Base-by-base conservation (phyloP, 2,888 invertebrate genomes). In the Heliconius hortense region DNA sequence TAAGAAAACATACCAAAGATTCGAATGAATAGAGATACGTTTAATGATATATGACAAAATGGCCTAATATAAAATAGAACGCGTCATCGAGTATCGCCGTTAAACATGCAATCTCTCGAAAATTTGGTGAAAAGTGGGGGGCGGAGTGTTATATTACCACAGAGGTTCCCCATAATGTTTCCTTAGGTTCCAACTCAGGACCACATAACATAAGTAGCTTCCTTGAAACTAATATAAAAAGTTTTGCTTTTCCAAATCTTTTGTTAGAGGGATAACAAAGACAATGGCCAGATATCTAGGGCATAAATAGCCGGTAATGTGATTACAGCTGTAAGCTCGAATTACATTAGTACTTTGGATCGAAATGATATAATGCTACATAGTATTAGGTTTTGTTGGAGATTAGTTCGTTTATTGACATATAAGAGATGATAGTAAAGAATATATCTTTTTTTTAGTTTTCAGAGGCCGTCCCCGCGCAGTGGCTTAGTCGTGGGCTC, bases 391-490 rank as follows among this genome's bases (percentile, higher is more conserved):
- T 66, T 66, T 60, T 69, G 31, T 69, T 56, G n/a, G 31, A 56
- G 63, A 69, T 76, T 76, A 26, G 60, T 48, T 71, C 66, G 53
- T 64, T 43, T 66, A 66, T 66, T 3, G 39, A 43, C 13, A 31
- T 63, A 63, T 31, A 13, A 2, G 35, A 21, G 35, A 39, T n/a
- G 24, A 1, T 59, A 24, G 35, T 0, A 35, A 39, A 11, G 21
- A 3, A 35, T 31, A 31, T 18, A 26, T 62, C 26, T 2, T 3
- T 43, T 43, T 43, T 31, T 43, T 11, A 11, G 15, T 43, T 43
- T 11, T 53, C 53, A 43, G 31, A 48, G 10, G n/a, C 8, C 21
- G 3, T n/a, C 21, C 7, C 15, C 43, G 5, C 18, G 43, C 43
- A 48, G 18, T 15, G 4, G 43, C 4, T 1, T 48, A 48, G 43